phyloP scores from a whole-genome alignment of 2,113 vertebrate species.

The Corythoichthys haematopterus region DNA sequence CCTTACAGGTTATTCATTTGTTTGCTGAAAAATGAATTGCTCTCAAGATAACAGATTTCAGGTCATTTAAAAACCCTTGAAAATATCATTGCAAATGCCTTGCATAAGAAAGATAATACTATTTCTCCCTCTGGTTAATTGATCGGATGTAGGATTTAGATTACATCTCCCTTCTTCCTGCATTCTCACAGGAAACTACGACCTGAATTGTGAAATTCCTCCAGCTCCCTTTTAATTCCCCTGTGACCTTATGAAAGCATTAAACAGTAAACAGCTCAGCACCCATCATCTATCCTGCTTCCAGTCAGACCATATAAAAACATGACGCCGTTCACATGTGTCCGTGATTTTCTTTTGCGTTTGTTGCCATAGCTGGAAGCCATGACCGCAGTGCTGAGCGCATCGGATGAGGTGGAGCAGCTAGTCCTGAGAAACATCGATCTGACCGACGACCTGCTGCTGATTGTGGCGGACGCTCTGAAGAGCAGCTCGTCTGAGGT shows the following conservation, averaged over 20 bases:
- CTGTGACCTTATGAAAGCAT: neutral
- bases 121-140: neutral
- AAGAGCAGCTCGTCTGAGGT: constrained; percentile 69
- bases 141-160: neutral
- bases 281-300: neutral
- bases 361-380: constrained; percentile 60
- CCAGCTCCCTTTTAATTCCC: neutral
- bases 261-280: neutral
- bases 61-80: neutral
- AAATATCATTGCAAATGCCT: neutral
- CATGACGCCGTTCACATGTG: neutral
- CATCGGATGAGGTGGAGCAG: constrained; percentile 72
- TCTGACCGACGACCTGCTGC: constrained; percentile 71
- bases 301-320: constrained; percentile 6
- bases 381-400: constrained; percentile 64
- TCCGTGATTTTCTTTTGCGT: constrained; percentile 1
- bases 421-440: constrained; percentile 77
- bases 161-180: neutral
- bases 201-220: neutral
- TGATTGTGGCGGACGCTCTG: constrained; percentile 57
- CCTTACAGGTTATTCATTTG: neutral
- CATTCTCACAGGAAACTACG: neutral
- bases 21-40: neutral
- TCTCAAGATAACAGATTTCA: neutral
- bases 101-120: neutral